phyloP scores from a whole-genome alignment of 2,797 vertebrate genomes.

The Nothura maculosa region DNA sequence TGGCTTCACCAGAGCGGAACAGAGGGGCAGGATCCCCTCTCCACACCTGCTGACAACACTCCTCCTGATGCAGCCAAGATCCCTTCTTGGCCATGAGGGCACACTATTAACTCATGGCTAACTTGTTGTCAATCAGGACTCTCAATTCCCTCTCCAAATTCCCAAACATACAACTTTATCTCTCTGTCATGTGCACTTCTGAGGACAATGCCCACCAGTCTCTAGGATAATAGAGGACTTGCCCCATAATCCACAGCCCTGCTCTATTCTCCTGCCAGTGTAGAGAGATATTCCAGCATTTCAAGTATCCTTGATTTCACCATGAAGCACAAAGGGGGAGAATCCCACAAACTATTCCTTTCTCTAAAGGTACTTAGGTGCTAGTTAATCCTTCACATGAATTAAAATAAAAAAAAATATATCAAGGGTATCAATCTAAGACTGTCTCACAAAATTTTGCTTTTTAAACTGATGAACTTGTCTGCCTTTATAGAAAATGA shows the following conservation, averaged over 20 bases:
- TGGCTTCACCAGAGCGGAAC: too few relatives aligned
- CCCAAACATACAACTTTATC: not conserved
- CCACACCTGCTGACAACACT: too few relatives aligned
- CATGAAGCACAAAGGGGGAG: not conserved
- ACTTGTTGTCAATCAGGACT: too few relatives aligned
- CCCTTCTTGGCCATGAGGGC: too few relatives aligned
- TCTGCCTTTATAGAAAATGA: not conserved
- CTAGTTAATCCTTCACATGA: not conserved
- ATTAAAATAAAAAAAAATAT: not conserved
- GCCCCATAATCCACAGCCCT: not conserved
- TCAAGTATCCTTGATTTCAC: not conserved
- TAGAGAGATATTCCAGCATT: not conserved
- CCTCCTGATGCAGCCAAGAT: too few relatives aligned
- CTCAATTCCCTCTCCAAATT: not conserved
- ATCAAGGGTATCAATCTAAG: not conserved
- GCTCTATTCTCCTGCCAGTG: not conserved
- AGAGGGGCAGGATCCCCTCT: too few relatives aligned
- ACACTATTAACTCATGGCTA: too few relatives aligned
- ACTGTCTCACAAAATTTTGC: not conserved
- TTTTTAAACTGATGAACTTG: not conserved
- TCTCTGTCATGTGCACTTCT: not conserved
- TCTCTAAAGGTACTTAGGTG: not conserved
- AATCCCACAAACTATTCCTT: not conserved
- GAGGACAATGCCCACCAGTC: not conserved
- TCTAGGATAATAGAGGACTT: not conserved